Conservation (phyloP, 64 coral and sea anemone genomes). For the Stylophora pistillata region DNA sequence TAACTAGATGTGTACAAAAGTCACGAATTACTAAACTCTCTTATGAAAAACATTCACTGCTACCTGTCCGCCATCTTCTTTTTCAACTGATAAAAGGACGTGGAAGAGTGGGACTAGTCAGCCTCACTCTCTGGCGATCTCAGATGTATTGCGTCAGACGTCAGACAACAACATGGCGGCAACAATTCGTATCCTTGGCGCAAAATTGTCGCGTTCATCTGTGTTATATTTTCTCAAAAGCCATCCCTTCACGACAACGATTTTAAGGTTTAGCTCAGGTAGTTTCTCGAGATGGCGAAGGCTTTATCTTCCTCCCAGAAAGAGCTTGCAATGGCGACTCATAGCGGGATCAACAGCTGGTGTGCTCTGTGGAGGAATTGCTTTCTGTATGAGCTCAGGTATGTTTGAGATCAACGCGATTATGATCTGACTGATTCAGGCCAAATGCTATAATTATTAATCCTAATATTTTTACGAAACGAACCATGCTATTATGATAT, state of each 20-base stretch:
- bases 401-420: background rate
- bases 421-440: background rate
- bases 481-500: no score
- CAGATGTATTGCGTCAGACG: constrained; percentile 1
- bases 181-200: background rate
- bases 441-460: background rate
- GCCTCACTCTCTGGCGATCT: constrained; percentile 19
- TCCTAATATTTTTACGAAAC: no score
- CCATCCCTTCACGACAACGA: background rate
- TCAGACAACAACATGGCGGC: constrained; percentile 42
- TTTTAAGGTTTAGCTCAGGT: background rate
- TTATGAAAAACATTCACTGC: background rate
- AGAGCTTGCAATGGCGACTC: constrained; percentile 24
- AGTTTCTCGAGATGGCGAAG: constrained; percentile 3
- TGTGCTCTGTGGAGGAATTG: constrained; percentile 30
- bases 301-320: constrained; percentile 22
- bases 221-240: background rate
- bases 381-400: constrained; percentile 36
- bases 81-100: background rate
- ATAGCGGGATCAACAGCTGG: constrained; percentile 7
- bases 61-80: constrained; percentile 36
- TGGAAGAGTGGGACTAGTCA: background rate
- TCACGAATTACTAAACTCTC: background rate
- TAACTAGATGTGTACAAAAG: background rate
- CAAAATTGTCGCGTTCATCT: constrained; percentile 36